These are phyloP conservation scores for Myrmecobius fasciatus DNA, from an alignment of 2,113 vertebrate genomes.

Conservation along the genomic window DNA sequence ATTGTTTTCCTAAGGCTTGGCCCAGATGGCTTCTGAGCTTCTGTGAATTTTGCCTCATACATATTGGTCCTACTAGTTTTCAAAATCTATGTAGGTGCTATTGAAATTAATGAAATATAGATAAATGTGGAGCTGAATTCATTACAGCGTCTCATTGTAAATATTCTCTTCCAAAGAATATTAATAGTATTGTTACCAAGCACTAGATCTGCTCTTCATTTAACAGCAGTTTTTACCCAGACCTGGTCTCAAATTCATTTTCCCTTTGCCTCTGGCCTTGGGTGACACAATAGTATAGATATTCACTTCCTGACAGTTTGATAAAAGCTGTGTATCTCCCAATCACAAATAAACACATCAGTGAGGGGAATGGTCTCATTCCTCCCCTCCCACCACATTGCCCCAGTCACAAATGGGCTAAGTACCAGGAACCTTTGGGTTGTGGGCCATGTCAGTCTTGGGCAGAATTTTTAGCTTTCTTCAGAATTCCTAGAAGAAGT, in stretches of 20 bases:
- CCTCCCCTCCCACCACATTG: not conserved
- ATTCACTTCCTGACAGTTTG: conserved; percentile 12
- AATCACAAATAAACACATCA: conserved; percentile 41
- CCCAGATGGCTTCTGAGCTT: not conserved
- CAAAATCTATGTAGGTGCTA: conserved; percentile 6
- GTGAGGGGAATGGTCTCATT: not conserved
- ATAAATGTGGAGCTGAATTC: not conserved
- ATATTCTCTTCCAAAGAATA: not conserved
- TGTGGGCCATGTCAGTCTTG: not conserved
- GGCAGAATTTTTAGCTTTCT: not conserved
- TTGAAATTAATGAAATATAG: not conserved
- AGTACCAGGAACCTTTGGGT: not conserved
- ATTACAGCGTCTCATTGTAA: not conserved
- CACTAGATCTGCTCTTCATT: not conserved
- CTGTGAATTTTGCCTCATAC: conserved; percentile 17
- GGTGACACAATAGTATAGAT: not conserved
- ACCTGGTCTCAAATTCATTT: not conserved
- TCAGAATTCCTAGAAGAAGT: not conserved
- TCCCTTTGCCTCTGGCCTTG: not conserved
- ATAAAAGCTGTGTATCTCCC: not conserved
- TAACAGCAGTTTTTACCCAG: not conserved
- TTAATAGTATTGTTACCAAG: not conserved
- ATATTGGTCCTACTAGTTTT: not conserved
- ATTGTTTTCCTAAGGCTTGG: not conserved
- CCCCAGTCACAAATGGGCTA: not conserved